Conservation (phyloP, 2,888 invertebrate genomes). For the Conops quadrifasciatus region DNA sequence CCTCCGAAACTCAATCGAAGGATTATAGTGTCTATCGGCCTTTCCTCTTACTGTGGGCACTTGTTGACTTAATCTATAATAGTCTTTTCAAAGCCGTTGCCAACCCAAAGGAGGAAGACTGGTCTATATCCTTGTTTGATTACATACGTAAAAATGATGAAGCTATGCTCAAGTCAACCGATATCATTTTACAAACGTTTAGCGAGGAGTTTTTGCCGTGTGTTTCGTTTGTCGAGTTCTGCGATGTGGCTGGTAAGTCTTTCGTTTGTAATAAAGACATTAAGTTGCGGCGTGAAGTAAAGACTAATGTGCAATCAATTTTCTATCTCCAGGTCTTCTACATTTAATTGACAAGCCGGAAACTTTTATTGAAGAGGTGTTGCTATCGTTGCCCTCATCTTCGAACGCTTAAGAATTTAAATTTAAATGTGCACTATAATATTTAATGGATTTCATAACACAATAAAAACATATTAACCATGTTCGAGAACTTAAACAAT, state of each 20-base stretch:
- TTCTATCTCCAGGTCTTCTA: conserved; percentile 61
- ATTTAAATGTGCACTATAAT: not conserved
- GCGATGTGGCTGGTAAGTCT: conserved; percentile 82
- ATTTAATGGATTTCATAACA: conserved; percentile 3
- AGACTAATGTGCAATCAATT: too few species aligned
- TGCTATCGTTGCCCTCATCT: conserved; percentile 58
- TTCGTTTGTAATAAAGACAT: too few species aligned
- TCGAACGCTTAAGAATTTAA: conserved; percentile 37
- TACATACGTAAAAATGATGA: conserved; percentile 95
- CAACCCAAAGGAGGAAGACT: conserved; percentile 81
- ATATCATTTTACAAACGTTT: conserved; percentile 80
- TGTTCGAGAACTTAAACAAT: conserved; percentile 8
- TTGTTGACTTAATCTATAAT: conserved; percentile 85
- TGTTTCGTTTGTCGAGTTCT: conserved; percentile 89
- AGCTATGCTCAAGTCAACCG: conserved; percentile 85
- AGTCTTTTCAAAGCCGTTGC: conserved; percentile 86
- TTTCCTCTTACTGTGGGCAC: conserved; percentile 83
- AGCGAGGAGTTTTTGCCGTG: conserved; percentile 91
- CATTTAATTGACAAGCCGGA: conserved; percentile 63
- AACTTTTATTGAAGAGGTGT: conserved; percentile 58
- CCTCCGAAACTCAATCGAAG: conserved; percentile 67
- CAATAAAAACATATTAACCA: not conserved
- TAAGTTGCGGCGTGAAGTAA: too few species aligned
- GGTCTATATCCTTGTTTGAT: conserved; percentile 90
- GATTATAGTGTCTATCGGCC: conserved; percentile 86